phyloP scores from a whole-genome alignment of 1,140 invertebrate species.

The Diploscapter pachys region DNA sequence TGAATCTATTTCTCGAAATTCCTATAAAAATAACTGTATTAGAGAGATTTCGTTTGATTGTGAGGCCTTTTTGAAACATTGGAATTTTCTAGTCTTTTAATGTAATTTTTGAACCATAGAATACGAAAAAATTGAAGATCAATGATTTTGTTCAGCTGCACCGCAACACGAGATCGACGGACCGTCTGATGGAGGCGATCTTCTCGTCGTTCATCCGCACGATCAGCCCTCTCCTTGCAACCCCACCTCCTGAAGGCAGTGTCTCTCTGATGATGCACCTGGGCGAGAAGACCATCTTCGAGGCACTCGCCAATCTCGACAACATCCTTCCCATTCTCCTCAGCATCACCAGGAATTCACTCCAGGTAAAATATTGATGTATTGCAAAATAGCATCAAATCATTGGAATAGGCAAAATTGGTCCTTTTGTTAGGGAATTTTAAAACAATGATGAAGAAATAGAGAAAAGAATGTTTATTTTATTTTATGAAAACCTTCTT shows the following conservation, averaged over 20 bases:
- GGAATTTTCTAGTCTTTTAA: too few relatives aligned
- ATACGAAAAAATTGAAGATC: not conserved
- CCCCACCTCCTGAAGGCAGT: not conserved
- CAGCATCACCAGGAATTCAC: not conserved
- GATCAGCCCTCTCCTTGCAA: not conserved
- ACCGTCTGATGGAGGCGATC: slow-evolving; percentile 6
- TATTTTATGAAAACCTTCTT: too few relatives aligned
- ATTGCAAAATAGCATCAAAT: too few relatives aligned
- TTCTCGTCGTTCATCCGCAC: not conserved
- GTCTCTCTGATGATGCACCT: not conserved
- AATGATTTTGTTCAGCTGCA: not conserved
- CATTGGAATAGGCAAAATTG: too few relatives aligned
- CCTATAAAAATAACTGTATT: not conserved
- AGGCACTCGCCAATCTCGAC: not conserved
- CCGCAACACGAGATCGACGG: not conserved
- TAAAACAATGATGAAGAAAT: too few relatives aligned
- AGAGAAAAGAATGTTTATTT: too few relatives aligned
- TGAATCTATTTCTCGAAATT: not conserved
- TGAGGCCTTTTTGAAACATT: too few relatives aligned
- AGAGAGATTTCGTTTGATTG: too few relatives aligned
- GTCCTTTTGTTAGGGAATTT: too few relatives aligned
- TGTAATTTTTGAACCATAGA: too few relatives aligned
- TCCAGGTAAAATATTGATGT: too few relatives aligned
- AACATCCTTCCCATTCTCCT: not conserved
- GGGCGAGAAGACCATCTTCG: not conserved